These are phyloP conservation scores for Ptilodon capucinus DNA, from an alignment of 2,888 invertebrate species.

Conservation along the genomic window DNA sequence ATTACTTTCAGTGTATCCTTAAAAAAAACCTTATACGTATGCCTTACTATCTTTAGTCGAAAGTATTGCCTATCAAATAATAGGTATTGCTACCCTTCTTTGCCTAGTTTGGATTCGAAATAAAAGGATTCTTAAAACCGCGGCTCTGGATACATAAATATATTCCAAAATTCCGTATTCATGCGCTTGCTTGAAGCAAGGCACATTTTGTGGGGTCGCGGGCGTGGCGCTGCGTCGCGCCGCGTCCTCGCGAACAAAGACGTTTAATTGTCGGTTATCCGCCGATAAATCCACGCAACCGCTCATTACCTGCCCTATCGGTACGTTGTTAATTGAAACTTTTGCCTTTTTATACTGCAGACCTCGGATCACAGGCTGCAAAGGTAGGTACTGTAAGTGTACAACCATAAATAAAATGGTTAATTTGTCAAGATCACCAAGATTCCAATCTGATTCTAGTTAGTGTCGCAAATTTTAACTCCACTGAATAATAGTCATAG, in stretches of 20 bases:
- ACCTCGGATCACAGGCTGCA: conserved; percentile 2
- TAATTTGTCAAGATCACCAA: not conserved
- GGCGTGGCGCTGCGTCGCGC: conserved; percentile 39
- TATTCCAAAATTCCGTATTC: not conserved
- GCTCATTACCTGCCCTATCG: conserved; percentile 73
- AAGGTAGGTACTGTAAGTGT: too few relatives aligned
- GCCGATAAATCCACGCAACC: conserved; percentile 74
- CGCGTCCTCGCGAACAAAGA: conserved; percentile 63
- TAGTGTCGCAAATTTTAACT: too few relatives aligned
- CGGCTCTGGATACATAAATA: not conserved
- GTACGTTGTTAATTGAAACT: conserved; percentile 79
- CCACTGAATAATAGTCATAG: too few relatives aligned
- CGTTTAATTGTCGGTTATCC: conserved; percentile 76
- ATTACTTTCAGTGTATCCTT: too few relatives aligned
- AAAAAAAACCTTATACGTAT: not conserved
- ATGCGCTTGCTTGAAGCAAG: conserved; percentile 14
- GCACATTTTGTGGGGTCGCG: conserved; percentile 50
- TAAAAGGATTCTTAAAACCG: not conserved
- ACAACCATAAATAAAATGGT: not conserved
- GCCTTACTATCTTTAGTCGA: not conserved
- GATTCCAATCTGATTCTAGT: too few relatives aligned
- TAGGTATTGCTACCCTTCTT: not conserved
- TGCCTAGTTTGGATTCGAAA: not conserved
- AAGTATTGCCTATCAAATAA: too few relatives aligned
- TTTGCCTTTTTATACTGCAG: conserved; percentile 49